Base-by-base conservation (phyloP, 1,140 invertebrate genomes). In the Heterodera schachtii region DNA sequence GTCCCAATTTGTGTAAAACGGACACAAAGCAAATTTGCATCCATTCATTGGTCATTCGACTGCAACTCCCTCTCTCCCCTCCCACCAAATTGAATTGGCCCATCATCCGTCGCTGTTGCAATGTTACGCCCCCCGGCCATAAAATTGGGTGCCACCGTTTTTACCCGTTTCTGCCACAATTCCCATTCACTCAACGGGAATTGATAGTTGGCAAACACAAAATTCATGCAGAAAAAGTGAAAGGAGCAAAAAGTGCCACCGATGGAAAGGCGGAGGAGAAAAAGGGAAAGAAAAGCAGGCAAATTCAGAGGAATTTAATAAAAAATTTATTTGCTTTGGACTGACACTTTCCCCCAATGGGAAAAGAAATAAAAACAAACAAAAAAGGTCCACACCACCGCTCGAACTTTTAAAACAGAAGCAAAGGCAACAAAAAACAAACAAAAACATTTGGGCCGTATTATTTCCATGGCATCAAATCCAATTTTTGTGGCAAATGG, bases 141-240 rank as follows among this genome's bases (percentile, higher is more conserved):
- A 11, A 44, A 74, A 74, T 41, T 74, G 21, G 41, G 5, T 74
- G 47, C 6, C 21, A 31, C 21, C 9, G 43, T 21, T 21, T 41
- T 43, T 31, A 74, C 44, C 47, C 47, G 47, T 73, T 74, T 41
- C 46, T 74, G 73, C 73, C 73, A 74, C 19, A 74, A 74, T 60
- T 60, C 11, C 57, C 57, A 60, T 60, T 60, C 57, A 60, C 57
- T 60, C 16, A 60, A 19, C 16, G 57, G 16, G 57, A 60, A 60
- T 60, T 60, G 57, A 43, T 74, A 49, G 41, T 74, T 74, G 41
- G 52, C 21, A 19, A 74, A 44, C 41, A 46, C 21, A 46, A 19
- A 19, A 4, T 19, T 19, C 47, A 73, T 3, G 21, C 13, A 73
- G 47, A 73, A 73, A 73, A 73, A 19, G 70, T n/a, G 13, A 46